Evolutionary conservation across 2,113 vertebrate genomes (phyloP).

Genomic region (Nestor notabilis): DNA sequence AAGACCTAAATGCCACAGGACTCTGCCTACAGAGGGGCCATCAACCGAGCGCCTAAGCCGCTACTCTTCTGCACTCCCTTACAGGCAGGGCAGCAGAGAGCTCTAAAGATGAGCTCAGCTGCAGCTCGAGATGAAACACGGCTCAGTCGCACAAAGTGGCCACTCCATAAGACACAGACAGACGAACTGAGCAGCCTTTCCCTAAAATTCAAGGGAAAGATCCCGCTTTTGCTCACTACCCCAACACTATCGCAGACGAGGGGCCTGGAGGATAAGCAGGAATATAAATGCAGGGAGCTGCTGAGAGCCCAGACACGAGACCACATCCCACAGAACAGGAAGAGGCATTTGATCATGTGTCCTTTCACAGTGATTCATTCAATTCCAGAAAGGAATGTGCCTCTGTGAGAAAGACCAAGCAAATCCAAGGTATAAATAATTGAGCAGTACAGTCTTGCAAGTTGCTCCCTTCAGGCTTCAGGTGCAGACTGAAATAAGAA

Average conservation of each 20-base stretch:
- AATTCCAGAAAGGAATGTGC: not conserved
- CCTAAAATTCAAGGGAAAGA: not conserved
- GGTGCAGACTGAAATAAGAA: not conserved
- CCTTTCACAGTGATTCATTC: not conserved
- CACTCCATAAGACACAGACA: not conserved
- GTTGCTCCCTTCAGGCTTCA: not conserved
- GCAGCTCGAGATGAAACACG: not conserved
- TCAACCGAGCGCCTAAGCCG: rapidly evolving
- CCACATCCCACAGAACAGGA: not conserved
- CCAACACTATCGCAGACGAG: rapidly evolving
- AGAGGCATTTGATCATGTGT: not conserved
- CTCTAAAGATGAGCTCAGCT: not conserved
- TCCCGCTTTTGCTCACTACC: not conserved
- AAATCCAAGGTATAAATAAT: not conserved
- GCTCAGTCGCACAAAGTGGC: not conserved
- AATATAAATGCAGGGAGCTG: not conserved
- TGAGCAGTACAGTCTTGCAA: not conserved
- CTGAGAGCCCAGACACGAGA: not conserved
- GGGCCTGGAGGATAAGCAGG: not conserved
- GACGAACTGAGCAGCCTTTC: not conserved
- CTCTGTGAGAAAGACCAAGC: not conserved
- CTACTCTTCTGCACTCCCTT: too few species aligned
- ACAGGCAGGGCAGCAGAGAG: not conserved
- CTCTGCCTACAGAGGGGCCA: too few species aligned
- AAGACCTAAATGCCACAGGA: not conserved